Evolutionary conservation across 2,113 vertebrate genomes (phyloP).

Genomic region (Antidorcas marsupialis): DNA sequence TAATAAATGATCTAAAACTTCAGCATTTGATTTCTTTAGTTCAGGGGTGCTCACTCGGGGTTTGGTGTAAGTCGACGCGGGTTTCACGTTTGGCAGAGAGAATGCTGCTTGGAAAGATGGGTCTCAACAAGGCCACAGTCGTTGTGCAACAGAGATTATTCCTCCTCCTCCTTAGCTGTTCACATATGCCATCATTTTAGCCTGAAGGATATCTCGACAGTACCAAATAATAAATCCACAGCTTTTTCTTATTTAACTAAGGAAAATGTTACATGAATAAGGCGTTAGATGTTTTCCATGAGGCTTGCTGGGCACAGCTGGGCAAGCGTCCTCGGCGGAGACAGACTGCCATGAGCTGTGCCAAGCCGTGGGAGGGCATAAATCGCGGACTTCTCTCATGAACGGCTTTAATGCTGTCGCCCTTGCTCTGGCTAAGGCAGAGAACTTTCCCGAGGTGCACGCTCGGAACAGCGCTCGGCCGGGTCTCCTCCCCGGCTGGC

Average conservation of each 20-base stretch:
- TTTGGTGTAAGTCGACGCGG: not conserved
- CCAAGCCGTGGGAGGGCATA: not conserved
- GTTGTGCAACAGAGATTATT: not conserved
- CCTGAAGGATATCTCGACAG: not conserved
- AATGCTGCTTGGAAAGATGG: not conserved
- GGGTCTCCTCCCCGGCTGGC: too few species aligned
- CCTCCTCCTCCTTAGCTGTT: not conserved
- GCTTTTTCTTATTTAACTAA: not conserved
- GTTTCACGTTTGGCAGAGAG: not conserved
- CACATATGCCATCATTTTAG: not conserved
- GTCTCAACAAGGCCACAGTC: not conserved
- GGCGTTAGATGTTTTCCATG: not conserved
- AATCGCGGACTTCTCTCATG: not conserved
- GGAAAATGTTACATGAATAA: slow-evolving; percentile 21
- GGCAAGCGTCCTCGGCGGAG: not conserved
- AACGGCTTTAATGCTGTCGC: not conserved
- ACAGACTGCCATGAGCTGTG: not conserved
- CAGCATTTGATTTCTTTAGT: not conserved
- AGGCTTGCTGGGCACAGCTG: not conserved
- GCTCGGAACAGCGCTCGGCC: not conserved
- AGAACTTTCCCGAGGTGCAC: not conserved
- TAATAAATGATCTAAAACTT: slow-evolving; percentile 26
- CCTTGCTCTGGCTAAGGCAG: not conserved
- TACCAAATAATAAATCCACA: not conserved
- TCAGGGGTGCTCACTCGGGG: not conserved